phyloP scores from a whole-genome alignment of 2,113 vertebrate genomes.

The Deroptyus accipitrinus region DNA sequence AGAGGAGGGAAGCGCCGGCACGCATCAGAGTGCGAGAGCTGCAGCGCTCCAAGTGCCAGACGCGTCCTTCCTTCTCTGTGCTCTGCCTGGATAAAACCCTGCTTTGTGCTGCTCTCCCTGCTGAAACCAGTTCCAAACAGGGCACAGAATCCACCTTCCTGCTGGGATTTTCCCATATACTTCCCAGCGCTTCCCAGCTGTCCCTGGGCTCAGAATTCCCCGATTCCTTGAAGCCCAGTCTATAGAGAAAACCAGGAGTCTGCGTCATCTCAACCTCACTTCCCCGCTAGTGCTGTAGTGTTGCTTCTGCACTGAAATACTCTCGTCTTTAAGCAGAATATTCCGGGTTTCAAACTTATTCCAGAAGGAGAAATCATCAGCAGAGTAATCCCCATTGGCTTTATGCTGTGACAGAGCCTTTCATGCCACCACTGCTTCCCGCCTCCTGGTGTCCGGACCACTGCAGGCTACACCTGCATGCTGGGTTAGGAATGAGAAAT shows the following conservation, averaged over 20 bases:
- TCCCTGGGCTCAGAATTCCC: not conserved
- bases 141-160: not conserved
- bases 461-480: not conserved
- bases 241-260: not conserved
- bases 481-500: not conserved
- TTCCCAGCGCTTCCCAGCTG: not conserved
- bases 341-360: not conserved
- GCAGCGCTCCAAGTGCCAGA: not conserved
- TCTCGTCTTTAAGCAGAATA: not conserved
- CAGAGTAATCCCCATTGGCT: not conserved
- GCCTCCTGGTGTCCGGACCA: not conserved
- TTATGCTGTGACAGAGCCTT: not conserved
- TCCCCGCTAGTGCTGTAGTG: not conserved
- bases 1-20: not conserved
- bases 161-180: accelerated
- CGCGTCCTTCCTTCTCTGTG: not conserved
- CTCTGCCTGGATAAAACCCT: not conserved
- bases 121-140: not conserved
- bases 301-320: not conserved
- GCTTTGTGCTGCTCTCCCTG: not conserved
- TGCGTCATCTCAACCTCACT: not conserved
- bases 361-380: not conserved
- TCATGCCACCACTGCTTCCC: not conserved
- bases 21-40: not conserved
- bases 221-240: not conserved